phyloP scores from a whole-genome alignment of 2,888 invertebrate genomes.

The Xanthorhoe designata region DNA sequence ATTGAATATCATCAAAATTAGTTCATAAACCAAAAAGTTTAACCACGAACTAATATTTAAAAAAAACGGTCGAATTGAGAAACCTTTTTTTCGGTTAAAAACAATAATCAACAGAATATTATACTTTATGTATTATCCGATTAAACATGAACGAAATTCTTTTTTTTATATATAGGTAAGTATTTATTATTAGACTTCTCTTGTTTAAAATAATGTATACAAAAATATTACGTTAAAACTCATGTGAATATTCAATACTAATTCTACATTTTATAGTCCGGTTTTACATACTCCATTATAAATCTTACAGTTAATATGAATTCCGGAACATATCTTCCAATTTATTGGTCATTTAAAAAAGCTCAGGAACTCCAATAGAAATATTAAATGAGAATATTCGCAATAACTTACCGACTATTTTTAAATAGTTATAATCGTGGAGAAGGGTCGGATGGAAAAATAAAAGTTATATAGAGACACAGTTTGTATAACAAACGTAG shows the following conservation, averaged over 20 bases:
- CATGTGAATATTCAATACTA: not conserved
- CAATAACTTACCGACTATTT: not conserved
- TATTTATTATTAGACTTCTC: too few species aligned
- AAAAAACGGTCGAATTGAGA: too few species aligned
- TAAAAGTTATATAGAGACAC: not conserved
- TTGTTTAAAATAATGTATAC: too few species aligned
- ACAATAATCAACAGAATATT: too few species aligned
- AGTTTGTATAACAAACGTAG: slow-evolving; percentile 4
- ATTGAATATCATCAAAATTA: too few species aligned
- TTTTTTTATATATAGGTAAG: too few species aligned
- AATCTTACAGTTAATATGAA: not conserved
- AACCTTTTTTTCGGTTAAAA: too few species aligned
- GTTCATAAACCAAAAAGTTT: too few species aligned
- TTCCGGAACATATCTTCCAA: not conserved
- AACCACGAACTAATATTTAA: too few species aligned
- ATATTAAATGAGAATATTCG: not conserved
- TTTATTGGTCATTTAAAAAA: slow-evolving; percentile 1
- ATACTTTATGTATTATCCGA: too few species aligned
- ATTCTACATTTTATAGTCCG: not conserved
- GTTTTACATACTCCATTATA: not conserved
- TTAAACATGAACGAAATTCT: too few species aligned
- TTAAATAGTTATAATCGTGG: not conserved
- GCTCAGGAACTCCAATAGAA: not conserved
- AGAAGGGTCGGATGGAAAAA: not conserved
- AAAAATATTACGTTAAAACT: not conserved